Evolutionary conservation across 2,888 invertebrate species (phyloP).

Genomic region (Drosophila histrio): DNA sequence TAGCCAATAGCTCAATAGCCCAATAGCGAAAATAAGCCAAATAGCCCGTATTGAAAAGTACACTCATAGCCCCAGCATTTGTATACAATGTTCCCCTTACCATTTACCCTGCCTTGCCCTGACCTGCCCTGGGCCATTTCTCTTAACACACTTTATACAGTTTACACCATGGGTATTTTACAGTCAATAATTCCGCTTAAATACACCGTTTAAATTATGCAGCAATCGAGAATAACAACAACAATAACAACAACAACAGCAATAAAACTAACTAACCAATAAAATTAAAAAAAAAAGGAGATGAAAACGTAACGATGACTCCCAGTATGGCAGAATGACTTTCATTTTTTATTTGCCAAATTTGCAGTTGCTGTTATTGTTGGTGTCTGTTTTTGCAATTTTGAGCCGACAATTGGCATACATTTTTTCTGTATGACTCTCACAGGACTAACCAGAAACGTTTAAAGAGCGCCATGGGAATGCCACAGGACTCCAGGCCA

Average conservation of each 20-base stretch:
- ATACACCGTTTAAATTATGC: constrained; percentile 73
- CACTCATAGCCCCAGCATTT: not conserved
- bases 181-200: constrained; percentile 78
- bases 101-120: not conserved
- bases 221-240: constrained; percentile 32
- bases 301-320: constrained; percentile 25
- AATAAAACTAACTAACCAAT: constrained; percentile 49
- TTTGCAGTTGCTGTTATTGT: constrained; percentile 27
- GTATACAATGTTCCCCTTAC: not conserved
- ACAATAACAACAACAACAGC: constrained; percentile 4
- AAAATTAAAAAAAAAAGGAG: constrained; percentile 1
- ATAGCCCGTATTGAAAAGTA: constrained; percentile 8
- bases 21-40: constrained; percentile 1
- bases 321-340: constrained; percentile 53
- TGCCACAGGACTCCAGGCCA: constrained; percentile 47
- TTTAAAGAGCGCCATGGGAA: constrained; percentile 74
- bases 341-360: constrained; percentile 55
- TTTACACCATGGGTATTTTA: constrained; percentile 38
- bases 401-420: constrained; percentile 54
- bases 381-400: constrained; percentile 19
- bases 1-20: not conserved
- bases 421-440: constrained; percentile 36
- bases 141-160: not conserved
- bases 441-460: constrained; percentile 49
- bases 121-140: not conserved